Base-by-base conservation (phyloP, 1,140 invertebrate genomes). In the Penaeus indicus region DNA sequence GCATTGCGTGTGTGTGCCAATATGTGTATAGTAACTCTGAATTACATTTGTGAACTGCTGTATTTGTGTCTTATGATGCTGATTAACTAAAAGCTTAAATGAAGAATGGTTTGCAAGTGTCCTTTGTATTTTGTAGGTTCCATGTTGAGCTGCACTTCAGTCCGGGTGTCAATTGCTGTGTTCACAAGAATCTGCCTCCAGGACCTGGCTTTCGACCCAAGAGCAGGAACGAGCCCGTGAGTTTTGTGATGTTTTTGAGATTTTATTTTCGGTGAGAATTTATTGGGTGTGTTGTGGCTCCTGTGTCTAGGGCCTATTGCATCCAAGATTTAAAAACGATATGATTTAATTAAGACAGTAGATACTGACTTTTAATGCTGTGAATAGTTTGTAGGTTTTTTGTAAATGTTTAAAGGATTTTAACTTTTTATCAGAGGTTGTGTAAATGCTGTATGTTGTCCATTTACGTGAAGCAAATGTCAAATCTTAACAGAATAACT, bases 111-210 rank as follows among this genome's bases (percentile, higher is more conserved):
- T 54, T 54, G 11, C 16, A 16, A 54, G 10, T 1, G 10, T 84
- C 54, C 75, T 86, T 78, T 90, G 79, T 90, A 38, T 88, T 60
- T 90, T 91, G 19, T 89, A 93, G 95, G 90, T 99, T 99, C 92
- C 98, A 99, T 92, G 97, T 99, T 64, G 98, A 99, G 93, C 93
- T 99, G 22, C 98, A 99, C 93, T 99, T 99, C 92, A 99, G 98
- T 94, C 98, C 98, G 2, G 98, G 98, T 72, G 97, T 98, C 0
- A 98, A 98, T 92, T 98, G 97, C 93, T 98, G 97, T 92, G 97
- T 98, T 21, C 97, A 98, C 91, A 98, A 98, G 92, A 98, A 98
- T 93, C 93, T 98, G 85, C 97, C 97, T 27, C 97, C 96, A 19
- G 97, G 97, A 0, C 97, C 97, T 27, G 98, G 98, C 21, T 99